A percentile compares a stretch with the other conserved stretches of the same genome.
These are phyloP conservation scores for Ceratosolen solmsi DNA, from an alignment of 1,140 invertebrate species.

Conservation along the genomic window DNA sequence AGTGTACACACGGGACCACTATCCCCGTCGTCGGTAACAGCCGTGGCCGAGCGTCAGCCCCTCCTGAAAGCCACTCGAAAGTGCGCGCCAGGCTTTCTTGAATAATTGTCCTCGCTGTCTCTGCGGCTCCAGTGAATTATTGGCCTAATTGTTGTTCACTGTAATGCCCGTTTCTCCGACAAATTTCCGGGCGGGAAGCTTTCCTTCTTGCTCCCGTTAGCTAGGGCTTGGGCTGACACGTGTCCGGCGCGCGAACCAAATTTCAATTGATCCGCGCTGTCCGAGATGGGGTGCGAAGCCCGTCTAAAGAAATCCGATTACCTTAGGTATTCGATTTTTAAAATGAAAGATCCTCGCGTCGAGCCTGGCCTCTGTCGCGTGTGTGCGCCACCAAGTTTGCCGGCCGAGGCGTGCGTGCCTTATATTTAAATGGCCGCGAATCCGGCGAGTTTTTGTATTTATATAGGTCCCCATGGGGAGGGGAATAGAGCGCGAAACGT, in stretches of 20 bases:
- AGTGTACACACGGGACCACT: not conserved
- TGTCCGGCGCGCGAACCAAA: constrained; percentile 40
- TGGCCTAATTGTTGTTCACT: constrained; percentile 67
- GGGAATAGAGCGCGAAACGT: constrained; percentile 36
- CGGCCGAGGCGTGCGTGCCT: not conserved
- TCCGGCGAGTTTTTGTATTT: not conserved
- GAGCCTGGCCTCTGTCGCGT: not conserved
- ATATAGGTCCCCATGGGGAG: not conserved
- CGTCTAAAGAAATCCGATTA: constrained; percentile 42
- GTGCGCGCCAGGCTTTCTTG: constrained; percentile 41
- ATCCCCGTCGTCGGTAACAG: constrained; percentile 7
- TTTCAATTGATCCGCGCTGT: constrained; percentile 43
- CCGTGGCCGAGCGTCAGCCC: not conserved
- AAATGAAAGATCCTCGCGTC: constrained; percentile 14
- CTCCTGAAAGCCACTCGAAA: constrained; percentile 32
- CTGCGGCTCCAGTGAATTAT: constrained; percentile 65
- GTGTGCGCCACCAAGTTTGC: not conserved
- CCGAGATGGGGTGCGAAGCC: no score
- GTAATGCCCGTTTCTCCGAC: constrained; percentile 56
- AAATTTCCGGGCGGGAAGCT: constrained; percentile 60
- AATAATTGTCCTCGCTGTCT: constrained; percentile 46
- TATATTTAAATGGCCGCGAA: constrained; percentile 41
- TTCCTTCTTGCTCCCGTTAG: not conserved
- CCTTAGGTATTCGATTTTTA: not conserved
- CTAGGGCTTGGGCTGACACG: constrained; percentile 45